A percentile compares a stretch with the other conserved stretches of the same genome.
phyloP scores from a whole-genome alignment of 2,888 invertebrate species.

The Caenorhabditis auriculariae region DNA sequence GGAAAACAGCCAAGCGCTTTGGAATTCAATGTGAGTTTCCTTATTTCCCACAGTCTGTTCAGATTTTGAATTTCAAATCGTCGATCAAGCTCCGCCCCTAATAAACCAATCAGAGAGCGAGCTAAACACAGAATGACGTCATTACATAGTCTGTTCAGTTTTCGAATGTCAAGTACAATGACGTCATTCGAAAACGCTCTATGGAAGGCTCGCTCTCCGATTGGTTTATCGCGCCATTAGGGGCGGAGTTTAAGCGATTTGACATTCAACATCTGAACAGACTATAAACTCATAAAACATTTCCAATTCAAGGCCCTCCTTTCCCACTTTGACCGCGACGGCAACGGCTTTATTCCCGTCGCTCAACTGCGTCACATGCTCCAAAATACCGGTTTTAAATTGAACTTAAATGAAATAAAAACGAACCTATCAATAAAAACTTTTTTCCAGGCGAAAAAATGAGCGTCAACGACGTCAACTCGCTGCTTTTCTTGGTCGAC shows the following conservation, averaged over 20 bases:
- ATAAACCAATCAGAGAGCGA: no score
- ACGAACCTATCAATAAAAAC: neutral
- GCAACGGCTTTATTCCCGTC: conserved; percentile 37
- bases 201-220: no score
- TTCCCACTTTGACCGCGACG: conserved; percentile 56
- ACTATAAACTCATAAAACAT: neutral
- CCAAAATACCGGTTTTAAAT: conserved; percentile 26
- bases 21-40: conserved; percentile 30
- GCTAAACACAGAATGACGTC: neutral
- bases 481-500: conserved; percentile 29
- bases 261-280: no score
- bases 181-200: no score
- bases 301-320: conserved; percentile 38
- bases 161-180: no score
- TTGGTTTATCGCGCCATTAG: no score
- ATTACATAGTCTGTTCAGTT: neutral
- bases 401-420: neutral
- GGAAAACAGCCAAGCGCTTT: conserved; percentile 21
- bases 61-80: no score
- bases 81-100: no score
- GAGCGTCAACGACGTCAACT: conserved; percentile 28
- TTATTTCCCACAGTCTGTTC: no score
- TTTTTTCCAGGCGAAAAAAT: conserved; percentile 26
- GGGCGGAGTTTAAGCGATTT: no score
- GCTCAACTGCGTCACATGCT: conserved; percentile 42